A percentile compares a stretch with the other conserved stretches of the same genome.
Conservation (phyloP, 1,140 invertebrate species). For the Colletes gigas region DNA sequence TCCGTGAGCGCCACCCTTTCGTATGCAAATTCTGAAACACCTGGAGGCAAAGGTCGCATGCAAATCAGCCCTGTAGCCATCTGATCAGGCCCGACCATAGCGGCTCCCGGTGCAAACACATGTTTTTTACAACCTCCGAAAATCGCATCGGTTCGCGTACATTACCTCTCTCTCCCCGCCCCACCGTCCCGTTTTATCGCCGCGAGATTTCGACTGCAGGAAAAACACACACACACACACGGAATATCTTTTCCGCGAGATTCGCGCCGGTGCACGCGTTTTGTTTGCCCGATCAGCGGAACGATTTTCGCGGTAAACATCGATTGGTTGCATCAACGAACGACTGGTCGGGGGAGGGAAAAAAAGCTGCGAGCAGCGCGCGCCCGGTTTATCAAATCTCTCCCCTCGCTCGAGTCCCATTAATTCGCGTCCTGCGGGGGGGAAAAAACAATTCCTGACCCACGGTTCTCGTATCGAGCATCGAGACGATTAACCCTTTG, state of each 20-base stretch:
- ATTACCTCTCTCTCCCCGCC: background rate
- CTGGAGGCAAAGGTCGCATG: conserved; percentile 77
- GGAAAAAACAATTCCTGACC: background rate
- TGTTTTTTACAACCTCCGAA: conserved; percentile 61
- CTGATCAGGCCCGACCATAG: conserved; percentile 58
- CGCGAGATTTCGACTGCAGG: conserved; percentile 25
- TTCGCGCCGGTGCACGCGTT: background rate
- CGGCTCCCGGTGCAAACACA: conserved; percentile 49
- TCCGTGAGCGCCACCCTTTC: conserved; percentile 75
- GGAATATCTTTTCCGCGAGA: conserved; percentile 37
- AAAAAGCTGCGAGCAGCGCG: background rate
- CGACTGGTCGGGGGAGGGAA: background rate
- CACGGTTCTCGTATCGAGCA: conserved; percentile 10
- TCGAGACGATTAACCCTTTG: conserved; percentile 7
- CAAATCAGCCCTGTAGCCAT: conserved; percentile 73
- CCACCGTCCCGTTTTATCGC: conserved; percentile 14
- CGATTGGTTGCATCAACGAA: background rate
- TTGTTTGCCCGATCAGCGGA: conserved; percentile 25
- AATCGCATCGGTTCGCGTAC: conserved; percentile 47
- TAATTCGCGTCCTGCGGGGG: conserved; percentile 4
- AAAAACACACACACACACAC: background rate
- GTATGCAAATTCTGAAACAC: conserved; percentile 78
- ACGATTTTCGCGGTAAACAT: conserved; percentile 47
- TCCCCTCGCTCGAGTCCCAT: conserved; percentile 18
- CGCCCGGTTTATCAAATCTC: conserved; percentile 49